Evolutionary conservation across 1,140 invertebrate genomes (phyloP).

Genomic region (Nasonia giraulti): DNA sequence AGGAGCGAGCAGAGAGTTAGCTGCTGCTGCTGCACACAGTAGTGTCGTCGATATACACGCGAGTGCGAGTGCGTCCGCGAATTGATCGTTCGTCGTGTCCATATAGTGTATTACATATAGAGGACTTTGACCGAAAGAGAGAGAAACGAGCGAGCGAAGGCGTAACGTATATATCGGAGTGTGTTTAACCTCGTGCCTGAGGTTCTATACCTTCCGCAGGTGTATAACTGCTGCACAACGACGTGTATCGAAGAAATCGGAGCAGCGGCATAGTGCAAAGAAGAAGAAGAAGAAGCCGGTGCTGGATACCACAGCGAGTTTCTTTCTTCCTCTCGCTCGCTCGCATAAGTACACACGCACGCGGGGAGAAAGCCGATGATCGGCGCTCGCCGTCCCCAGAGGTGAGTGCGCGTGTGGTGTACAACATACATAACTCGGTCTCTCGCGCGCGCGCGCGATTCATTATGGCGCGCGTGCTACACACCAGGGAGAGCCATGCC

Average conservation of each 20-base stretch:
- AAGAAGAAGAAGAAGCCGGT: neutral
- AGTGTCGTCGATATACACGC: neutral
- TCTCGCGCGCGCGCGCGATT: neutral
- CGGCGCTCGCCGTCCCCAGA: neutral
- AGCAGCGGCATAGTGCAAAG: too few relatives aligned
- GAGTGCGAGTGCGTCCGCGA: neutral
- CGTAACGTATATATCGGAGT: too few relatives aligned
- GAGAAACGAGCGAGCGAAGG: too few relatives aligned
- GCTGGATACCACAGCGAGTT: neutral
- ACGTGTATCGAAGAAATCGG: neutral
- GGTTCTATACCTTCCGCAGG: too few relatives aligned
- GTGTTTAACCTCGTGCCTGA: too few relatives aligned
- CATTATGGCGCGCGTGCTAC: neutral
- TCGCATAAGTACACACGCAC: too few relatives aligned
- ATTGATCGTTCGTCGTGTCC: neutral
- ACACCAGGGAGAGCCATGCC: neutral
- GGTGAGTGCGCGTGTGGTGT: neutral
- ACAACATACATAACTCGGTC: neutral
- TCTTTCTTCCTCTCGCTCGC: neutral
- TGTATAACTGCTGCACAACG: neutral
- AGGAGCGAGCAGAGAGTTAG: neutral
- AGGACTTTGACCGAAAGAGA: too few relatives aligned
- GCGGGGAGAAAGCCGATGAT: slow-evolving; percentile 2
- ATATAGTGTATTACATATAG: neutral
- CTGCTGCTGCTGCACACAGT: neutral